Percentiles rank a stretch among this genome's conserved stretches.
Conservation (phyloP, 2,888 invertebrate species). For the Spialia ferax region DNA sequence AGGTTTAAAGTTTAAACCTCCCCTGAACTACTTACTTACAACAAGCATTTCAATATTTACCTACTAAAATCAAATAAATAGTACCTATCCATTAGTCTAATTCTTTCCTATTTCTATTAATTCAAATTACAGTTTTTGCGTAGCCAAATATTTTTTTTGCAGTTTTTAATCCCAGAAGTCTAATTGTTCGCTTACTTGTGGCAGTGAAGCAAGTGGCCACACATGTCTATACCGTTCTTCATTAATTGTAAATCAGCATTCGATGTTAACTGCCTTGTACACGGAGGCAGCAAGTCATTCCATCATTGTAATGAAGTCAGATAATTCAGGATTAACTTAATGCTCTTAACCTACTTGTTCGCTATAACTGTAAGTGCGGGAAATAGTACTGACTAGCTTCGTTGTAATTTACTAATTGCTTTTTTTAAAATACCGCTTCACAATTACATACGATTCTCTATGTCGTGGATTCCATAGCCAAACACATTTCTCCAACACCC, state of each 20-base stretch:
- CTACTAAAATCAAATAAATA: too few relatives aligned
- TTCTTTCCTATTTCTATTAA: too few relatives aligned
- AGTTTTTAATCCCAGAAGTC: neutral
- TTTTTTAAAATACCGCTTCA: too few relatives aligned
- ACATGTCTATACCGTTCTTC: conserved; percentile 43
- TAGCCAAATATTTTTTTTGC: too few relatives aligned
- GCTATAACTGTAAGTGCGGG: conserved; percentile 3
- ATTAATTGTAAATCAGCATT: conserved; percentile 57
- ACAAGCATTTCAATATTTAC: too few relatives aligned
- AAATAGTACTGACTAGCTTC: neutral
- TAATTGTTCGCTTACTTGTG: neutral
- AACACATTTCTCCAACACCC: too few relatives aligned
- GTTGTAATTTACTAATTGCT: neutral
- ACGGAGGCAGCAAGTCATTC: conserved; percentile 55
- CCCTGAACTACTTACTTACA: too few relatives aligned
- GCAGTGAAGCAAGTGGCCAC: conserved; percentile 30
- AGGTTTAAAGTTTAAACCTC: too few relatives aligned
- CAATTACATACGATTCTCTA: too few relatives aligned
- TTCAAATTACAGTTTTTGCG: too few relatives aligned
- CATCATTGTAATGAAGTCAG: conserved; percentile 65
- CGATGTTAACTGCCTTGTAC: conserved; percentile 53
- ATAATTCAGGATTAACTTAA: conserved; percentile 58
- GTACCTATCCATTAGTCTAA: too few relatives aligned
- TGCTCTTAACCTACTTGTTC: conserved; percentile 35
- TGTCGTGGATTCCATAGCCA: too few relatives aligned